phyloP scores from a whole-genome alignment of 2,888 invertebrate genomes.

The Parnassius smintheus region DNA sequence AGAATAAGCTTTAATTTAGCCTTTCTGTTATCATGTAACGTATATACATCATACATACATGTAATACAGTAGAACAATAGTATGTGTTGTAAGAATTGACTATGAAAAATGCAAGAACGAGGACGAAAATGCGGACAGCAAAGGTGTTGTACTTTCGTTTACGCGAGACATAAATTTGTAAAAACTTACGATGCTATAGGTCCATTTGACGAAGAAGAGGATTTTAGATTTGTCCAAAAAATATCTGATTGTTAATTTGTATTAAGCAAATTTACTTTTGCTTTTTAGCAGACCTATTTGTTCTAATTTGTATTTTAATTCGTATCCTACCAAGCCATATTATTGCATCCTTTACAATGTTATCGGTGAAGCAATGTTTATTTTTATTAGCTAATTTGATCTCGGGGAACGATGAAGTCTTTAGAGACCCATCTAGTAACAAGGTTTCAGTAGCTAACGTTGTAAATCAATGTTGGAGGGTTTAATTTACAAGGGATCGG shows the following conservation, averaged over 20 bases:
- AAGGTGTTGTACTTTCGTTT: no score
- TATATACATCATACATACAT: no score
- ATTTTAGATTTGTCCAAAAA: background rate
- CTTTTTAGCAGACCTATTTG: background rate
- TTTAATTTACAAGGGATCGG: slow-evolving; percentile 25
- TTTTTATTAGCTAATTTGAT: slow-evolving; percentile 24
- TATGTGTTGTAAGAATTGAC: no score
- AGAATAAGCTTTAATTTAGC: no score
- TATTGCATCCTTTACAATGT: slow-evolving; percentile 1
- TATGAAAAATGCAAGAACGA: no score
- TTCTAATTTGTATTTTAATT: background rate
- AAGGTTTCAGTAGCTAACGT: slow-evolving; percentile 13
- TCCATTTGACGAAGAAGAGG: no score
- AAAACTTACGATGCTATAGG: no score
- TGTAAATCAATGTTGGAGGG: slow-evolving; percentile 21
- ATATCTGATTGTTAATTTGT: background rate
- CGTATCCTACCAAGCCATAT: slow-evolving; percentile 10
- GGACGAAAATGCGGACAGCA: no score
- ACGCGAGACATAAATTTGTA: no score
- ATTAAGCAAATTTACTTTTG: background rate
- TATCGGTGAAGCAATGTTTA: slow-evolving; percentile 13
- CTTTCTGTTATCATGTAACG: no score
- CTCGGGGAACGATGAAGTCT: slow-evolving; percentile 20
- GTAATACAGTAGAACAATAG: no score
- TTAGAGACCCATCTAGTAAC: slow-evolving; percentile 23